Conservation (phyloP, 2,888 invertebrate genomes). For the Tetranychus truncatus region DNA sequence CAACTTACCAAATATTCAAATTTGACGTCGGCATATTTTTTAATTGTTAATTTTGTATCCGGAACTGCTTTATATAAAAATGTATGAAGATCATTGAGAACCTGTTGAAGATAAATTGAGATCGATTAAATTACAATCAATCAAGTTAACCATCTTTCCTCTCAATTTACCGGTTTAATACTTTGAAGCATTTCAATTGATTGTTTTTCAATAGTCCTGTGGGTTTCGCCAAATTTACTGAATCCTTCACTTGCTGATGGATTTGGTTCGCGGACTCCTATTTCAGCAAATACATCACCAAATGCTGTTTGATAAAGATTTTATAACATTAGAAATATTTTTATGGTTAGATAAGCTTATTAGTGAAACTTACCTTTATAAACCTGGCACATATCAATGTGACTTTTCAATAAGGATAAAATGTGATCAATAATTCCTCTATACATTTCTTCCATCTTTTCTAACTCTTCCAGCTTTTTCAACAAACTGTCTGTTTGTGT, state of each 20-base stretch:
- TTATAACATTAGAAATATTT: not conserved
- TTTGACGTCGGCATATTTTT: slow-evolving; percentile 94
- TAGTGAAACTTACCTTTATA: slow-evolving; percentile 44
- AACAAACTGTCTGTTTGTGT: slow-evolving; percentile 57
- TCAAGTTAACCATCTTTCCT: not conserved
- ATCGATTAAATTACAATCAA: not conserved
- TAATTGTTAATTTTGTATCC: slow-evolving; percentile 87
- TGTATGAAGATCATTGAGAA: slow-evolving; percentile 72
- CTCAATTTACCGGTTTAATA: slow-evolving; percentile 57
- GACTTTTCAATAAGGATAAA: slow-evolving; percentile 56
- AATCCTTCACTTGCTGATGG: slow-evolving; percentile 87
- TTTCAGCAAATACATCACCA: slow-evolving; percentile 81
- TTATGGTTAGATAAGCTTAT: not conserved
- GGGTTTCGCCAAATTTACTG: slow-evolving; percentile 79
- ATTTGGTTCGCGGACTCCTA: slow-evolving; percentile 89
- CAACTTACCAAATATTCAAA: slow-evolving; percentile 66
- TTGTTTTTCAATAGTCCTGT: slow-evolving; percentile 71
- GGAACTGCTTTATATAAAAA: slow-evolving; percentile 95
- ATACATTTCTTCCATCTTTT: slow-evolving; percentile 81
- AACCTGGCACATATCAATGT: slow-evolving; percentile 71
- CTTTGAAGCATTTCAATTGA: slow-evolving; percentile 73
- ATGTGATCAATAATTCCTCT: slow-evolving; percentile 74
- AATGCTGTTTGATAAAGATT: slow-evolving; percentile 42
- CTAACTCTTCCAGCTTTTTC: slow-evolving; percentile 78
- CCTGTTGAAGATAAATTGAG: slow-evolving; percentile 34